Evolutionary conservation across 2,113 vertebrate genomes (phyloP).

Genomic region (Pygoscelis adeliae): DNA sequence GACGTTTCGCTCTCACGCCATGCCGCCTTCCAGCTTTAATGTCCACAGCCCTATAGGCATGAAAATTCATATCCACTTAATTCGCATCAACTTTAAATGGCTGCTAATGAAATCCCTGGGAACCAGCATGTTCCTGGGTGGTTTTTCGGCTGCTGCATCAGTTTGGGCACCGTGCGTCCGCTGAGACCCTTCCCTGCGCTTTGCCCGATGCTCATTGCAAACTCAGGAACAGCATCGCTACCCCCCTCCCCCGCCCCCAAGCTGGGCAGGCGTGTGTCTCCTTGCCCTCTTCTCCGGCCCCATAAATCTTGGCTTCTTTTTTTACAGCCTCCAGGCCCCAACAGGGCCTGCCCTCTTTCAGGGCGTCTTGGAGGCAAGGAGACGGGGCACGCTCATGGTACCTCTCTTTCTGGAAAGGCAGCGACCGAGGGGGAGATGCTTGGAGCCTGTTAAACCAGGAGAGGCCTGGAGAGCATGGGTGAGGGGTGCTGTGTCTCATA

Average conservation of each 20-base stretch:
- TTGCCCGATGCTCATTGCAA: rapidly evolving
- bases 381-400: rapidly evolving
- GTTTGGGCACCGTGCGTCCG: background rate
- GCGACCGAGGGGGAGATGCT: rapidly evolving
- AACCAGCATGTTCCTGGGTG: background rate
- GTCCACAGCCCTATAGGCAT: background rate
- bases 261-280: rapidly evolving
- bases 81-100: background rate
- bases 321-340: background rate
- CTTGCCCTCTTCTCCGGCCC: background rate
- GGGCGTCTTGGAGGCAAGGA: too few relatives aligned
- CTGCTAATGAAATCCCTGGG: background rate
- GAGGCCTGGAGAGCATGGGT: rapidly evolving
- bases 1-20: background rate
- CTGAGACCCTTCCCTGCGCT: background rate
- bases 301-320: background rate
- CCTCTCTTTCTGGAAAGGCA: background rate
- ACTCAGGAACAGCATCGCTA: background rate
- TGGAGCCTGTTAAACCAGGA: too few relatives aligned
- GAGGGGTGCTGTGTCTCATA: background rate
- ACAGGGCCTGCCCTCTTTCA: background rate
- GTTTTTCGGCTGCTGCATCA: background rate
- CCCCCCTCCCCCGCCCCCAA: too few relatives aligned
- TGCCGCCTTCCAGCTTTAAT: background rate
- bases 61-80: background rate